Evolutionary conservation across 1,140 invertebrate genomes (phyloP).

Genomic region (Nixonia krombeini): DNA sequence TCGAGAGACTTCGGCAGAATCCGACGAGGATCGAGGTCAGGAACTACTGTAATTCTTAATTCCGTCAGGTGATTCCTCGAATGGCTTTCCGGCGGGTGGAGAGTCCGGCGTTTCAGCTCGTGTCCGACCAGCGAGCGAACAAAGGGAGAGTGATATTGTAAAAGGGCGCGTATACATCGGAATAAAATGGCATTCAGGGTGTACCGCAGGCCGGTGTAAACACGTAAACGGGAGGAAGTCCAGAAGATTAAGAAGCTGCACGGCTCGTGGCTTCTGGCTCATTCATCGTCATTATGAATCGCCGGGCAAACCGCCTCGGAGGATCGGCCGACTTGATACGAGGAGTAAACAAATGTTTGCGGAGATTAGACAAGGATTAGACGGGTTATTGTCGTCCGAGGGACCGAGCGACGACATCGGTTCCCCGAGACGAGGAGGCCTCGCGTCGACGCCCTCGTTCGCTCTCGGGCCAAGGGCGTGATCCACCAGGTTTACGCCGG

Average conservation of each 20-base stretch:
- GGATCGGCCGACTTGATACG: slow-evolving; percentile 3
- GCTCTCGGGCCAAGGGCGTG: slow-evolving; percentile 1
- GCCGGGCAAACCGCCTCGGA: background rate
- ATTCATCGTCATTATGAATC: slow-evolving; percentile 15
- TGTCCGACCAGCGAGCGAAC: no score
- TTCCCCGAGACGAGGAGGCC: slow-evolving; percentile 2
- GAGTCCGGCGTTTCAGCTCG: no score
- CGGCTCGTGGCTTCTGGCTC: background rate
- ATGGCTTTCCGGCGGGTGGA: no score
- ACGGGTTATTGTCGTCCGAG: slow-evolving; percentile 14
- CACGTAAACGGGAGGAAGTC: background rate
- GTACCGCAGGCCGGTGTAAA: no score
- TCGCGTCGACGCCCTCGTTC: slow-evolving; percentile 7
- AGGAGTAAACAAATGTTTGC: slow-evolving; percentile 15
- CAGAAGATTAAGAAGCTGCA: background rate
- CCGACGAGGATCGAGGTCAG: no score
- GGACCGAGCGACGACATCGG: slow-evolving; percentile 6
- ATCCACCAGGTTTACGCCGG: slow-evolving; percentile 13
- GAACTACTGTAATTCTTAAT: no score
- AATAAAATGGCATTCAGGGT: no score
- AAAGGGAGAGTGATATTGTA: no score
- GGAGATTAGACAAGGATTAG: slow-evolving; percentile 16
- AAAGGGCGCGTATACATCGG: no score
- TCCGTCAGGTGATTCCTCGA: no score
- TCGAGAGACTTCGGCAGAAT: no score